Evolutionary conservation across 2,113 vertebrate genomes (phyloP), one percentile per base, ranked within the genome.

Genomic region (Trichomycterus rosablanca): DNA sequence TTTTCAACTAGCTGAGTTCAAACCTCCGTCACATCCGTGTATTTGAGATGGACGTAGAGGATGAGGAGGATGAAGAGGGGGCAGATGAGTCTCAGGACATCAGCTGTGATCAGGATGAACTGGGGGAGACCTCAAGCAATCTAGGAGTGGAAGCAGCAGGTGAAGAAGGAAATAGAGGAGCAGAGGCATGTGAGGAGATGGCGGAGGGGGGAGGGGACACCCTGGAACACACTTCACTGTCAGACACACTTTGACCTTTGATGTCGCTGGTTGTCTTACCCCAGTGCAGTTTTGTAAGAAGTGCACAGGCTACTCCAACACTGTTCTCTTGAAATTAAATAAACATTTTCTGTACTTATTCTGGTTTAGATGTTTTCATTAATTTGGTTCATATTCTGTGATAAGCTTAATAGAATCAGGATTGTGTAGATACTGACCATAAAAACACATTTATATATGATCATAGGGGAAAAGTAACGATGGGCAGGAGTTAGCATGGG

Each of bases 11-110:
- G 96, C 81, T 99, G 16, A 98, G 95, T 71, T 88, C 90, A 2
- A 99, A 98, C 73, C 86, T 99, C 32, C 89, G 94, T 55, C 95
- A 99, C 0, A 84, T 97, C 39, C 84, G 95, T 24, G 92, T 97
- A 18, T 98, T 97, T 78, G 96, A 99, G 78, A 99, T 99, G 96
- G 95, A 99, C 40, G 92, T 95, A 65, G 96, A 98, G 9, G 72
- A 74, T 10, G 72, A 74, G 57, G 92, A 92, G 57, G 95, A 98
- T 35, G 95, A 94, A 1, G 91, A 97, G 26, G 88, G 93, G 12
- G 81, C 71, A 1, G 89, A 76, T 7, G 89, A 89, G 18, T 84
- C 84, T 0, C 87, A 85, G 67, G 87, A 91, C n/a, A 74, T 75
- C 62, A 88, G 75, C 11, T 77, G 73, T 15, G 83, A 87, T 56